Evolutionary conservation across 2,888 invertebrate species (phyloP).

Genomic region (Eristalis tenax): DNA sequence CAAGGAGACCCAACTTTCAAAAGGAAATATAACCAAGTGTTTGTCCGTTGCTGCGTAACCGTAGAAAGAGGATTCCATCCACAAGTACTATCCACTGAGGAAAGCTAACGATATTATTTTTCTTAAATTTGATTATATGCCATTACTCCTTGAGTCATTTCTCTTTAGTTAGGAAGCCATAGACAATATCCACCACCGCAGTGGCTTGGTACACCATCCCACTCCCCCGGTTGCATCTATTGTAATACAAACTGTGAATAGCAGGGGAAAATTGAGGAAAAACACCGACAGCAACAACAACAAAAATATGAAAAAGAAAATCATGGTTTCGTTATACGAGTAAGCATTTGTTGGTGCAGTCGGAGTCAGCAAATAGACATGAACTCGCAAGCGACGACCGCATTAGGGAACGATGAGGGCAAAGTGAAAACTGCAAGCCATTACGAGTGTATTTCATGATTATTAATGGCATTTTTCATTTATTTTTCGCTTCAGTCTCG

Average conservation of each 20-base stretch:
- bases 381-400: conserved; percentile 33
- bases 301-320: not conserved
- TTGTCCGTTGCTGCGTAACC: not conserved
- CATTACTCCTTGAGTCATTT: conserved; percentile 57
- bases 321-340: conserved; percentile 3
- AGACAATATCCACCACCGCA: conserved; percentile 22
- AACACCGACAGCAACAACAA: not conserved
- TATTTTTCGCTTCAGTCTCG: conserved; percentile 3
- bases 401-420: conserved; percentile 56
- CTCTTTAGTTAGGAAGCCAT: conserved; percentile 39
- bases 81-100: conserved; percentile 3
- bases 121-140: conserved; percentile 66
- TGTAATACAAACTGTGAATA: conserved; percentile 33
- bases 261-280: conserved; percentile 3
- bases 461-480: conserved; percentile 60
- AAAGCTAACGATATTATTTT: conserved; percentile 48
- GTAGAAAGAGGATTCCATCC: not conserved
- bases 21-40: not conserved
- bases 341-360: conserved; percentile 29
- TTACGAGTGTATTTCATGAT: conserved; percentile 54
- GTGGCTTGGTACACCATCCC: not conserved
- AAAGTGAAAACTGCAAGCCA: conserved; percentile 63
- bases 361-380: conserved; percentile 15
- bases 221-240: not conserved
- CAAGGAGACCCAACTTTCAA: not conserved